phyloP scores from a whole-genome alignment of 2,113 vertebrate species.

The Laterallus jamaicensis region DNA sequence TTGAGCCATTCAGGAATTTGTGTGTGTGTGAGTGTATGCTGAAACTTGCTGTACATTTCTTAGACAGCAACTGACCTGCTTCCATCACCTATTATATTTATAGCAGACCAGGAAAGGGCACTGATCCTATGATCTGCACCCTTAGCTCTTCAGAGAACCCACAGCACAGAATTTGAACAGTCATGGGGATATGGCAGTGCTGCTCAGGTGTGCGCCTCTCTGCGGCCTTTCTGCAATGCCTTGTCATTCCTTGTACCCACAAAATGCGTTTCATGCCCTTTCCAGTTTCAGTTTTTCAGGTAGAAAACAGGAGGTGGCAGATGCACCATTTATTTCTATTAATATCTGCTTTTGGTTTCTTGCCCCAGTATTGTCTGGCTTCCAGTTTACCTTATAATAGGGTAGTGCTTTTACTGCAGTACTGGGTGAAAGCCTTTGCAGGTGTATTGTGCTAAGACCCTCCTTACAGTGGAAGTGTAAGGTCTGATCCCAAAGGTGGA shows the following conservation, averaged over 20 bases:
- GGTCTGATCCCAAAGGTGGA: not conserved
- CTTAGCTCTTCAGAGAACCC: not conserved
- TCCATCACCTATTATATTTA: accelerated
- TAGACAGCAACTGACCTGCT: not conserved
- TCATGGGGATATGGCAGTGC: accelerated
- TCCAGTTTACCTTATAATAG: not conserved
- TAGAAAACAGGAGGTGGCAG: not conserved
- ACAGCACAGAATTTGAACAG: not conserved
- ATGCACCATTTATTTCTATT: not conserved
- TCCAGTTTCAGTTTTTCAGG: not conserved
- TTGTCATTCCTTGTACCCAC: not conserved
- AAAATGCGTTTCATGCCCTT: not conserved
- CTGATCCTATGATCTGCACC: not conserved
- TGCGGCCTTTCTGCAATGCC: not conserved
- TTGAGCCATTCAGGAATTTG: not conserved
- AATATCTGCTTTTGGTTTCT: not conserved
- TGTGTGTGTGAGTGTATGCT: accelerated
- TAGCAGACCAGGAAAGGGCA: not conserved
- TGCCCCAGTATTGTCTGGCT: not conserved
- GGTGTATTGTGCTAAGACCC: accelerated
- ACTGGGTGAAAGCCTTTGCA: not conserved
- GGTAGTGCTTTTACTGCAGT: not conserved
- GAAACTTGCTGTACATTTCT: not conserved
- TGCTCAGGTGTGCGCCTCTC: not conserved
- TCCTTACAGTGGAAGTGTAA: not conserved